Evolutionary conservation across 2,888 invertebrate species (phyloP).

Genomic region (Drosophila eohydei): DNA sequence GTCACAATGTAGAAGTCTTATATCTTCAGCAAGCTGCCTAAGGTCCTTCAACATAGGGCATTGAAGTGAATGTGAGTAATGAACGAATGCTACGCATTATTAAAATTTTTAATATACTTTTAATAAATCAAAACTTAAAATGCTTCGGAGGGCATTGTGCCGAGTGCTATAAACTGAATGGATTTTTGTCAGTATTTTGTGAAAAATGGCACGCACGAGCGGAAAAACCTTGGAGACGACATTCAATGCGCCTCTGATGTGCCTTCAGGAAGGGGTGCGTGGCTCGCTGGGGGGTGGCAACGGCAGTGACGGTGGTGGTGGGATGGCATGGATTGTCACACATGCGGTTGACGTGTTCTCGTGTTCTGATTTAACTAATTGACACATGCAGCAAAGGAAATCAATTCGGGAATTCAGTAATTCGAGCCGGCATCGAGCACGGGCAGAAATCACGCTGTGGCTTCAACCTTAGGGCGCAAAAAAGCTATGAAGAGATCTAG

Average conservation of each 20-base stretch:
- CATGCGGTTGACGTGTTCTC: conserved; percentile 66
- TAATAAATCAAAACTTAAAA: conserved; percentile 14
- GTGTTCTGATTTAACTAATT: conserved; percentile 77
- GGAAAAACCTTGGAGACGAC: conserved; percentile 38
- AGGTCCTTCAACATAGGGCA: conserved; percentile 21
- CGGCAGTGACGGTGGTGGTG: neutral
- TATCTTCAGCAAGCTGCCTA: neutral
- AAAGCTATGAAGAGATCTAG: conserved; percentile 35
- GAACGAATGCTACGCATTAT: conserved; percentile 41
- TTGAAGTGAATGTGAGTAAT: neutral
- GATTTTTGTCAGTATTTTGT: conserved; percentile 14
- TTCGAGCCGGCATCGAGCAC: conserved; percentile 30
- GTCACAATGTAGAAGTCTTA: neutral
- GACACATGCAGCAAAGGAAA: conserved; percentile 63
- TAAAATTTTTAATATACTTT: conserved; percentile 42
- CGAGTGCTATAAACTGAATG: conserved; percentile 24
- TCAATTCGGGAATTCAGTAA: conserved; percentile 54
- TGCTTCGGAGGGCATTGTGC: conserved; percentile 8
- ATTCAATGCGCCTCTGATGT: conserved; percentile 35
- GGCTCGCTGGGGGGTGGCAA: conserved; percentile 11
- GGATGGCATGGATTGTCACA: conserved; percentile 43
- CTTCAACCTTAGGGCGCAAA: conserved; percentile 18
- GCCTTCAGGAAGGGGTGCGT: conserved; percentile 25
- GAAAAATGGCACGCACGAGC: conserved; percentile 36
- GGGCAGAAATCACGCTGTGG: conserved; percentile 4